Evolutionary conservation across 2,797 vertebrate species (phyloP), one percentile per base, ranked within the genome.

Genomic region (Hydrolagus colliei): DNA sequence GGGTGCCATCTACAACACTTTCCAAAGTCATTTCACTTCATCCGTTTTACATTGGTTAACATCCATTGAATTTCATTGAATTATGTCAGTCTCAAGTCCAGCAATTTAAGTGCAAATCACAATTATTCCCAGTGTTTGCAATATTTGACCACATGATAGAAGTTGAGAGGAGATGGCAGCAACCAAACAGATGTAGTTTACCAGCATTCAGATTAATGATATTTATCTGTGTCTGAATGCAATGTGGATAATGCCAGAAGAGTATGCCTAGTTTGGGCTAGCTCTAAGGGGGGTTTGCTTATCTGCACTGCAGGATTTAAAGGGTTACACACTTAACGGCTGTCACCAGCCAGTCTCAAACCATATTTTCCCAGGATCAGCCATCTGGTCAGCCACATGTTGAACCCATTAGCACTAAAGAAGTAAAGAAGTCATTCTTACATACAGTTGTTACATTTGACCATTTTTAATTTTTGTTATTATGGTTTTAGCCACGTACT

Each of bases 391-490:
- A 68, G 79, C 65, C 79, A 84, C 65, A 84, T 84, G 65, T 71
- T 71, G 79, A 84, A 71, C 20, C 32, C 65, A 84, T 84, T 84
- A 84, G 13, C 65, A 84, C 63, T 65, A 80, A 75, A 52, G 14
- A 84, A 84, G 32, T 84, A 84, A 84, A 84, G 12, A 32, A 84
- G n/a, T 84, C 65, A 84, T 35, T 84, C 71, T 84, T 71, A 71
- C 65, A n/a, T 84, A 52, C 79, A 68, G 32, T 65, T 84, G 79
- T 84, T 84, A 35, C 79, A 68, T 84, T 84, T 84, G 63, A 82
- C 63, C 18, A 68, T 84, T 80, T 80, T 18, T 65, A 35, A 68
- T 84, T 80, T 80, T 18, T 63, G 65, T 52, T 84, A 41, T 52
- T 41, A 71, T 52, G 65, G 16, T 20, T 52, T 52, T 71, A 41